Conservation (phyloP, 2,888 invertebrate genomes). For the Cryptus armator region DNA sequence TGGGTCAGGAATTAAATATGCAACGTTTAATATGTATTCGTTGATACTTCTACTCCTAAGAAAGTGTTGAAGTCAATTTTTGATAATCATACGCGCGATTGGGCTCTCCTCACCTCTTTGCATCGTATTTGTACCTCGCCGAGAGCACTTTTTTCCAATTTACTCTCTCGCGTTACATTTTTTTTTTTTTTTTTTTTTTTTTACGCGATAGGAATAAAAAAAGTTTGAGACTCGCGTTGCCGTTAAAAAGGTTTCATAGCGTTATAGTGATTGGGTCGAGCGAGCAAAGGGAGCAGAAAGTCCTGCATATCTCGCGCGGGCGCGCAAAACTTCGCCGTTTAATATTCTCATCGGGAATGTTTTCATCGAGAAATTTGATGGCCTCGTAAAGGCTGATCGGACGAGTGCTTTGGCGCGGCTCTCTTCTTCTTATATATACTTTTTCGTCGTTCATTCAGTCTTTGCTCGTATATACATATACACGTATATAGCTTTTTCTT, state of each 20-base stretch:
- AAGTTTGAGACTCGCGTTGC: conserved; percentile 10
- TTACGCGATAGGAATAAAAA: conserved; percentile 21
- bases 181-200: conserved; percentile 2
- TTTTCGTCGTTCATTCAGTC: conserved; percentile 48
- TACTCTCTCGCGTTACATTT: conserved; percentile 20
- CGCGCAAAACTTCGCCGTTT: conserved; percentile 66
- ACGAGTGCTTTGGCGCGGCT: conserved; percentile 27
- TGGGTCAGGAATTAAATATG: conserved; percentile 1
- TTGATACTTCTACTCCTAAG: neutral
- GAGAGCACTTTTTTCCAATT: conserved; percentile 38
- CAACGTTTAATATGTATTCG: neutral
- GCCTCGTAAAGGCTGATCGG: conserved; percentile 76
- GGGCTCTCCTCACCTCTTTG: conserved; percentile 13
- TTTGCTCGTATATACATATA: neutral
- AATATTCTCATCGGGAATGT: conserved; percentile 79
- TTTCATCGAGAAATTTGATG: conserved; percentile 80
- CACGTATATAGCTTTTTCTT: conserved; percentile 8
- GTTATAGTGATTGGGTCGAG: conserved; percentile 13
- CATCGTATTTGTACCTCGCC: neutral
- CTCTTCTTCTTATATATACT: conserved; percentile 7
- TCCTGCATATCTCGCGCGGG: conserved; percentile 7
- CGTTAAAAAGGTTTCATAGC: conserved; percentile 4
- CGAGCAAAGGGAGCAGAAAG: neutral
- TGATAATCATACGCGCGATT: conserved; percentile 23
- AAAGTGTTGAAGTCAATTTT: conserved; percentile 15